phyloP scores from a whole-genome alignment of 2,797 vertebrate species.

The Philypnodon macrostomus region DNA sequence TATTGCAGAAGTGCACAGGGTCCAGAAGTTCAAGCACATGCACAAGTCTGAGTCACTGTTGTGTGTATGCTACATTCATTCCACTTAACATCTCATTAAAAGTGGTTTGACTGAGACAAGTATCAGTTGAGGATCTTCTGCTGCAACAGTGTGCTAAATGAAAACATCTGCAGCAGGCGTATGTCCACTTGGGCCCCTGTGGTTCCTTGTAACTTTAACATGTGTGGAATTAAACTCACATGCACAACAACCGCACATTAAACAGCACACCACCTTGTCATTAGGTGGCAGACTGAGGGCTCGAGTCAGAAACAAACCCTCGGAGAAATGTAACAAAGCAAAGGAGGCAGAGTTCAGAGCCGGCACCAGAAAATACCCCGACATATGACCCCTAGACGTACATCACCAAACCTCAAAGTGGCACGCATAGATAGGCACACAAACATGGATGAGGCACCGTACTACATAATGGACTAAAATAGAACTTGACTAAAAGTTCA shows the following conservation, averaged over 20 bases:
- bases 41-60: conserved; percentile 8
- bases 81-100: conserved; percentile 1
- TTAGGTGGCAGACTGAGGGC: conserved; percentile 1
- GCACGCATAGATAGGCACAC: conserved; percentile 5
- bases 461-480: too few species aligned
- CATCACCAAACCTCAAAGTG: conserved; percentile 21
- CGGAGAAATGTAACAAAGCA: conserved; percentile 20
- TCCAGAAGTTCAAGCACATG: conserved; percentile 12
- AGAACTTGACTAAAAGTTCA: too few species aligned
- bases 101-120: conserved; percentile 6
- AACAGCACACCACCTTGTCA: conserved; percentile 16
- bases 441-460: background rate
- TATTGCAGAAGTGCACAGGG: conserved; percentile 8
- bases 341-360: conserved; percentile 12
- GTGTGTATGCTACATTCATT: background rate
- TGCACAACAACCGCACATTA: background rate
- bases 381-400: conserved; percentile 31
- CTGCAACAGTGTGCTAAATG: background rate
- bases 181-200: conserved; percentile 1
- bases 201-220: conserved; percentile 8
- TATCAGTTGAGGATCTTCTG: conserved; percentile 9
- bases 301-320: conserved; percentile 20
- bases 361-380: conserved; percentile 28
- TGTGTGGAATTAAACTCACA: conserved; percentile 14
- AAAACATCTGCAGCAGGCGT: conserved; percentile 26